These are phyloP conservation scores for Calypte anna DNA, from an alignment of 2,113 vertebrate species.

Conservation along the genomic window DNA sequence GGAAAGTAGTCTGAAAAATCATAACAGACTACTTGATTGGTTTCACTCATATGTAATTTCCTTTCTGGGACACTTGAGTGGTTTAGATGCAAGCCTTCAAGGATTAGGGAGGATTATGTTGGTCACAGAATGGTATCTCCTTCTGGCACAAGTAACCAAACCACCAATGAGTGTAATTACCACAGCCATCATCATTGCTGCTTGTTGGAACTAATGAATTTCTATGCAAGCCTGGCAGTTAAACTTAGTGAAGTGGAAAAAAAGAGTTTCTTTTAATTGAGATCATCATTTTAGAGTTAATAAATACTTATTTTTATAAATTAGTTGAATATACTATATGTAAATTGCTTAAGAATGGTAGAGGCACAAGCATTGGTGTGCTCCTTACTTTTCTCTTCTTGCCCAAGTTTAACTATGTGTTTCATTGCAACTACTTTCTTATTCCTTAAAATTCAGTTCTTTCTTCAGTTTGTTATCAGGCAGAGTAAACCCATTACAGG, in stretches of 20 bases:
- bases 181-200: slow-evolving; percentile 30
- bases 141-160: slow-evolving; percentile 32
- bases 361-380: not conserved
- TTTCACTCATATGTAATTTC: slow-evolving; percentile 11
- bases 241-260: slow-evolving; percentile 17
- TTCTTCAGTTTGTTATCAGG: not conserved
- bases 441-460: not conserved
- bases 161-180: slow-evolving; percentile 33
- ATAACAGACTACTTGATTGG: not conserved
- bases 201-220: slow-evolving; percentile 60
- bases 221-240: not conserved
- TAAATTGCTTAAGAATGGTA: not conserved
- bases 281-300: slow-evolving; percentile 7
- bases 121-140: slow-evolving; percentile 11
- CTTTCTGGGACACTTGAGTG: not conserved
- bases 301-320: not conserved
- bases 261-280: slow-evolving; percentile 1
- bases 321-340: not conserved
- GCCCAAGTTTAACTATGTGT: not conserved
- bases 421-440: not conserved
- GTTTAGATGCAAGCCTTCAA: slow-evolving; percentile 12
- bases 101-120: slow-evolving; percentile 39
- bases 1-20: not conserved
- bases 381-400: not conserved
- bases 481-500: not conserved